A percentile compares a stretch with the other conserved stretches of the same genome.
Conservation (phyloP, 2,888 invertebrate species). For the Andrena bicolor region DNA sequence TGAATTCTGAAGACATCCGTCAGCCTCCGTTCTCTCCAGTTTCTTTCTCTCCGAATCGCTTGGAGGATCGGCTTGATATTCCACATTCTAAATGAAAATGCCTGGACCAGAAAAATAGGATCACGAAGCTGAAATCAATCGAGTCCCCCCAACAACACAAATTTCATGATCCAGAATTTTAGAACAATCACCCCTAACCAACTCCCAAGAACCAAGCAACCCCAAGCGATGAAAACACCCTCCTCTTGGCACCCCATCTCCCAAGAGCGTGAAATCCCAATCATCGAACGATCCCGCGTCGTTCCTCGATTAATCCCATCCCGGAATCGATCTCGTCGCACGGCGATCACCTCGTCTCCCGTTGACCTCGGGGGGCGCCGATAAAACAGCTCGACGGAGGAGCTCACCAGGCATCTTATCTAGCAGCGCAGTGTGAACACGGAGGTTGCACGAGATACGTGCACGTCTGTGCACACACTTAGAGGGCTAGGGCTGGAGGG, state of each 20-base stretch:
- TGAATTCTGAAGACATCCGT: constrained; percentile 70
- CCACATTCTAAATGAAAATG: too few species aligned
- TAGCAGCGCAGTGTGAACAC: constrained; percentile 54
- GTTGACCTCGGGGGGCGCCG: constrained; percentile 21
- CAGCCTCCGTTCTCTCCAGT: constrained; percentile 41
- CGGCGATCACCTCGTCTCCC: not conserved
- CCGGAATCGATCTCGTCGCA: constrained; percentile 5
- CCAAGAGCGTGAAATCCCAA: not conserved
- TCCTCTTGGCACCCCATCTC: not conserved
- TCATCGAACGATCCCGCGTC: not conserved
- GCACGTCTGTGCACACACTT: constrained; percentile 10
- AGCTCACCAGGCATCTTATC: constrained; percentile 63
- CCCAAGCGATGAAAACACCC: not conserved
- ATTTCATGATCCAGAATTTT: too few species aligned
- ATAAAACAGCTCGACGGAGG: constrained; percentile 59
- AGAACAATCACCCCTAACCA: not conserved
- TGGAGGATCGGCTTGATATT: not conserved
- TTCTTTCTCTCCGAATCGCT: not conserved
- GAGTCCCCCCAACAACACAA: too few species aligned
- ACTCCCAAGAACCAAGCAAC: not conserved
- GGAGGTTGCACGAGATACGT: constrained; percentile 43
- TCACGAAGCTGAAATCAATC: too few species aligned
- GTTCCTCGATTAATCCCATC: constrained; percentile 2
- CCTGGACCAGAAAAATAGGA: too few species aligned
- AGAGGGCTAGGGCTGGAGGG: constrained; percentile 40